phyloP scores from a whole-genome alignment of 2,113 vertebrate species.

The Psophia crepitans region DNA sequence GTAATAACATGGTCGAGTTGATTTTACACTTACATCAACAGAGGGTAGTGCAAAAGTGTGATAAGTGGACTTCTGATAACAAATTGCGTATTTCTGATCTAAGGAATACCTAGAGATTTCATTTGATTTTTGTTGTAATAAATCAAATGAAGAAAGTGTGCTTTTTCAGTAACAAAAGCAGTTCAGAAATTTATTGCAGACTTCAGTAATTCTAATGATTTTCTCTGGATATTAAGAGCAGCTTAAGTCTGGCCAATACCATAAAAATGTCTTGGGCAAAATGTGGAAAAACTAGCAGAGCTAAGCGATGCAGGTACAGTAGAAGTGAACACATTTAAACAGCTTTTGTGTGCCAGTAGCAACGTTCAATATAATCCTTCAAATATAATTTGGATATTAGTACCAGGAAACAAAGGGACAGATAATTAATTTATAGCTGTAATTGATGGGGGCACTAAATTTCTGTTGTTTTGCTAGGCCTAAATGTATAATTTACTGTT shows the following conservation, averaged over 20 bases:
- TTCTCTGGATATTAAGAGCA: slow-evolving; percentile 69
- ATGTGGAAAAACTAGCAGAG: slow-evolving; percentile 60
- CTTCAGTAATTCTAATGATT: slow-evolving; percentile 71
- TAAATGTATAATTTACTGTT: slow-evolving; percentile 13
- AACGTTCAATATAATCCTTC: background rate
- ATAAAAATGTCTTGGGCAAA: slow-evolving; percentile 70
- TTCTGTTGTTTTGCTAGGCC: background rate
- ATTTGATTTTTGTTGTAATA: slow-evolving; percentile 76
- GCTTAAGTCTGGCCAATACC: slow-evolving; percentile 69
- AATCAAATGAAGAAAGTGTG: slow-evolving; percentile 74
- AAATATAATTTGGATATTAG: background rate
- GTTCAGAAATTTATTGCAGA: slow-evolving; percentile 69
- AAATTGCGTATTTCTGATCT: slow-evolving; percentile 59
- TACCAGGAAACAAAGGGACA: slow-evolving; percentile 20
- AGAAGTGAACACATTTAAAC: background rate
- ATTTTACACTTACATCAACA: slow-evolving; percentile 78
- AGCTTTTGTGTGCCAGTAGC: slow-evolving; percentile 14
- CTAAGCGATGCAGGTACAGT: slow-evolving; percentile 39
- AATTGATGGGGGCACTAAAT: background rate
- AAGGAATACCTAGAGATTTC: slow-evolving; percentile 70
- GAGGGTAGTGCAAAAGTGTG: slow-evolving; percentile 39
- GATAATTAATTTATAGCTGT: slow-evolving; percentile 32
- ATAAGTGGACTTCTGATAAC: slow-evolving; percentile 64
- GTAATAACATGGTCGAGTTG: slow-evolving; percentile 70
- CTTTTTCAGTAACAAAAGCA: slow-evolving; percentile 70